Conservation (phyloP, 2,797 vertebrate genomes). For the Catostomus latipinnis region DNA sequence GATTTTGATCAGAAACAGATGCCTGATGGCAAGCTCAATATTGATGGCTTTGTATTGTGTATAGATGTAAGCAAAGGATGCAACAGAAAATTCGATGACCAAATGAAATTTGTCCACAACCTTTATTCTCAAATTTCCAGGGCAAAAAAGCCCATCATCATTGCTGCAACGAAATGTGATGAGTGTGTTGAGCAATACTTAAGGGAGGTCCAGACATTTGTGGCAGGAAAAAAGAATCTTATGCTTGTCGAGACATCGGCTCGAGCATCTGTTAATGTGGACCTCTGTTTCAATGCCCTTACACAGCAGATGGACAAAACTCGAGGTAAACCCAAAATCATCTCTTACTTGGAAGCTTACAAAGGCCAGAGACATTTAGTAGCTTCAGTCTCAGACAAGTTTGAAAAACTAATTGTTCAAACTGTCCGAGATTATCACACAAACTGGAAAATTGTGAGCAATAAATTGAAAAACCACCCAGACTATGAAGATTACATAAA, state of each 20-base stretch:
- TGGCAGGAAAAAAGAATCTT: constrained; percentile 96
- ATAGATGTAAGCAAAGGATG: constrained; percentile 98
- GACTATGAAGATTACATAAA: constrained; percentile 97
- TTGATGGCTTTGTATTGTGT: constrained; percentile 95
- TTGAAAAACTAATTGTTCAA: constrained; percentile 92
- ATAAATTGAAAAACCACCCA: constrained; percentile 91
- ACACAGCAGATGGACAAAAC: constrained; percentile 98
- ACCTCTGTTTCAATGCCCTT: constrained; percentile 93
- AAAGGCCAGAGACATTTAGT: constrained; percentile 93
- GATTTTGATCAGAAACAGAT: constrained; percentile 99
- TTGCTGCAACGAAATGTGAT: constrained; percentile 97
- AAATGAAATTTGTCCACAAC: constrained; percentile 97
- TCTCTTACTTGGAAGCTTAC: constrained; percentile 95
- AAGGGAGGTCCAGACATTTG: constrained; percentile 94
- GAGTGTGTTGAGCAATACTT: constrained; percentile 97
- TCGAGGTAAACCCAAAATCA: constrained; percentile 95
- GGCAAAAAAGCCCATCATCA: constrained; percentile 94
- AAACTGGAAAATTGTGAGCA: constrained; percentile 93
- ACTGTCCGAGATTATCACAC: constrained; percentile 95
- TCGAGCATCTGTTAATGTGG: constrained; percentile 89
- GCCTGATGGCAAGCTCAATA: constrained; percentile 95
- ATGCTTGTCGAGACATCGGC: constrained; percentile 93
- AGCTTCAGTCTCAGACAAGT: constrained; percentile 90
- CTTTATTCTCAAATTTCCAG: constrained; percentile 94
- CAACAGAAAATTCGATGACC: constrained; percentile 97